phyloP scores from a whole-genome alignment of 2,888 invertebrate species.

The Pardosa pseudoannulata region DNA sequence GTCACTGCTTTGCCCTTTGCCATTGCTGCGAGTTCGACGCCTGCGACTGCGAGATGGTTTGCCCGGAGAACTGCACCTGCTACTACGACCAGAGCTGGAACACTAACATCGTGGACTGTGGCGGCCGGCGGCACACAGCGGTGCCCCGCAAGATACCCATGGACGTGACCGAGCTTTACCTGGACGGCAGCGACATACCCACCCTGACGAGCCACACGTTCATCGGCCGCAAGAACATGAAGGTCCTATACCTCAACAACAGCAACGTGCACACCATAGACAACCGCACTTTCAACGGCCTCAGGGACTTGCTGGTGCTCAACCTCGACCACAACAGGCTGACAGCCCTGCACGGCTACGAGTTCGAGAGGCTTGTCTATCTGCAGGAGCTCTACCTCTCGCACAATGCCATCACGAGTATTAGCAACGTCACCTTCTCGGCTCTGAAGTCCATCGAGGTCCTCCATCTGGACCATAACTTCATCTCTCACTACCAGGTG shows the following conservation, averaged over 20 bases:
- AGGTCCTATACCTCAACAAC: slow-evolving; percentile 86
- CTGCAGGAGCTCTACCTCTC: slow-evolving; percentile 86
- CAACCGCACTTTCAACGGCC: slow-evolving; percentile 89
- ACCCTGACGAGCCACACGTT: slow-evolving; percentile 88
- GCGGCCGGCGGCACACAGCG: slow-evolving; percentile 79
- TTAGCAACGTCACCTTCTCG: slow-evolving; percentile 85
- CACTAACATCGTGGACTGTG: slow-evolving; percentile 90
- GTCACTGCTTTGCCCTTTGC: slow-evolving; percentile 90
- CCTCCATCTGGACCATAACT: slow-evolving; percentile 85
- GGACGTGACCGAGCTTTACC: slow-evolving; percentile 91
- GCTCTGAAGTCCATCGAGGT: slow-evolving; percentile 83
- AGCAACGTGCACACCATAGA: slow-evolving; percentile 88
- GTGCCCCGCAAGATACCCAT: slow-evolving; percentile 90
- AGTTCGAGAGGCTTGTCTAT: slow-evolving; percentile 87
- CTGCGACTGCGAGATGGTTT: slow-evolving; percentile 94
- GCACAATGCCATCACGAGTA: slow-evolving; percentile 84
- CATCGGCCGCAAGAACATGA: slow-evolving; percentile 88
- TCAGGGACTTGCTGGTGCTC: slow-evolving; percentile 85
- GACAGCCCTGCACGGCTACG: slow-evolving; percentile 85
- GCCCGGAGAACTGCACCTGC: slow-evolving; percentile 91
- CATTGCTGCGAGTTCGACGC: slow-evolving; percentile 94
- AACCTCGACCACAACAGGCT: slow-evolving; percentile 87
- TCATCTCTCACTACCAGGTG: slow-evolving; percentile 83
- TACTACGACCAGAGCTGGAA: slow-evolving; percentile 92
- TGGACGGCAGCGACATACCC: slow-evolving; percentile 89